These are phyloP conservation scores for Semotilus atromaculatus DNA, from an alignment of 2,797 vertebrate genomes.

Conservation along the genomic window DNA sequence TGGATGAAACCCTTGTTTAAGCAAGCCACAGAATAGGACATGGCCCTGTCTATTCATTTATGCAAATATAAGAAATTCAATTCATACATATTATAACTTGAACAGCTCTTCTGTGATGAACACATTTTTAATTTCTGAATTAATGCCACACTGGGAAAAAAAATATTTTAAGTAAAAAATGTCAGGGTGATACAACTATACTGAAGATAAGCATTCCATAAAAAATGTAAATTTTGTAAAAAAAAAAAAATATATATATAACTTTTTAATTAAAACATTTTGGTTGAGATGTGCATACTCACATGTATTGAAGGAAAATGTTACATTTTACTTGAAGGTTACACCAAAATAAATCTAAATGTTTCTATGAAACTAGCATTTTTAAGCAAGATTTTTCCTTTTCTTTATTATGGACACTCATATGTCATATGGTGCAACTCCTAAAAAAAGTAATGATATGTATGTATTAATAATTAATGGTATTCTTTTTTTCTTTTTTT, in stretches of 20 bases:
- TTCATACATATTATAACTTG: not conserved
- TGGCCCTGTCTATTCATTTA: not conserved
- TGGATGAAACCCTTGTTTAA: constrained; percentile 8
- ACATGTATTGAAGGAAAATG: not conserved
- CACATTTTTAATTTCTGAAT: not conserved
- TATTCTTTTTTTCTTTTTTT: no score
- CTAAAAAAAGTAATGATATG: not conserved
- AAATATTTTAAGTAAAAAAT: not conserved
- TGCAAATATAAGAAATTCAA: not conserved
- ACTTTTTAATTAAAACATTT: not conserved
- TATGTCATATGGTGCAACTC: not conserved
- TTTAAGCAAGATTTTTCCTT: not conserved
- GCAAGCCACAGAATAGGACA: not conserved
- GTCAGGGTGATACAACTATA: not conserved
- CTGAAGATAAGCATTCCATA: not conserved
- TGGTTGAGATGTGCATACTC: not conserved
- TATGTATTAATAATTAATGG: not conserved
- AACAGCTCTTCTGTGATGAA: not conserved
- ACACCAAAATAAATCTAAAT: not conserved
- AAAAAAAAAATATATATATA: no score
- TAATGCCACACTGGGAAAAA: not conserved
- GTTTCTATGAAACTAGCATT: not conserved
- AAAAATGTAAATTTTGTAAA: no score
- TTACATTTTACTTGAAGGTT: not conserved
- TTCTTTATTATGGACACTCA: not conserved